A percentile compares a stretch with the other conserved stretches of the same genome.
These are phyloP conservation scores for Agrochola litura DNA, from an alignment of 2,888 invertebrate genomes.

Conservation along the genomic window DNA sequence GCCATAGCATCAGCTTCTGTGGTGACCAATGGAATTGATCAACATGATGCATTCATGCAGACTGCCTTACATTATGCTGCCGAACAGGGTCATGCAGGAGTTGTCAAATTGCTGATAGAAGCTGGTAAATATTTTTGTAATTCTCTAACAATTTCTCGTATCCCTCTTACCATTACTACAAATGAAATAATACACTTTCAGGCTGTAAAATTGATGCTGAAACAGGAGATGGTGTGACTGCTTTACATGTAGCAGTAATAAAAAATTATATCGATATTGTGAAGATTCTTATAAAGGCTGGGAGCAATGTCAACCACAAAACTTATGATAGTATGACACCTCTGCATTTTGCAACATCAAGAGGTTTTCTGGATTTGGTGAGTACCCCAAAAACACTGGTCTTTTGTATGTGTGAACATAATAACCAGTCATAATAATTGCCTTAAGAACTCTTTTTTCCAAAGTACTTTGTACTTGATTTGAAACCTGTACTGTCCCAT, in stretches of 20 bases:
- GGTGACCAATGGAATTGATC: constrained; percentile 89
- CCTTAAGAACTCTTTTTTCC: neutral
- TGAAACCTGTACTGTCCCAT: neutral
- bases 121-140: constrained; percentile 84
- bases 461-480: neutral
- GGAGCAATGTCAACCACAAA: constrained; percentile 91
- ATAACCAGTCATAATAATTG: neutral
- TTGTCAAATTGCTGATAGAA: constrained; percentile 91
- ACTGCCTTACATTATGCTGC: constrained; percentile 94
- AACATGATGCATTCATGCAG: constrained; percentile 91
- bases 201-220: constrained; percentile 92
- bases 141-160: neutral
- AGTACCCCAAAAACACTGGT: constrained; percentile 49
- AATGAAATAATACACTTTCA: constrained; percentile 69
- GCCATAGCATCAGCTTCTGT: constrained; percentile 86
- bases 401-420: neutral
- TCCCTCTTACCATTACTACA: neutral
- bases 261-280: constrained; percentile 91
- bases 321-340: constrained; percentile 91
- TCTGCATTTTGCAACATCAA: constrained; percentile 91
- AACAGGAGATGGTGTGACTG: constrained; percentile 92
- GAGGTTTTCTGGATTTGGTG: constrained; percentile 89
- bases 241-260: constrained; percentile 92
- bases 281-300: constrained; percentile 88
- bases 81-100: constrained; percentile 91